Evolutionary conservation across 2,113 vertebrate genomes (phyloP).

Genomic region (Dipodomys merriami): DNA sequence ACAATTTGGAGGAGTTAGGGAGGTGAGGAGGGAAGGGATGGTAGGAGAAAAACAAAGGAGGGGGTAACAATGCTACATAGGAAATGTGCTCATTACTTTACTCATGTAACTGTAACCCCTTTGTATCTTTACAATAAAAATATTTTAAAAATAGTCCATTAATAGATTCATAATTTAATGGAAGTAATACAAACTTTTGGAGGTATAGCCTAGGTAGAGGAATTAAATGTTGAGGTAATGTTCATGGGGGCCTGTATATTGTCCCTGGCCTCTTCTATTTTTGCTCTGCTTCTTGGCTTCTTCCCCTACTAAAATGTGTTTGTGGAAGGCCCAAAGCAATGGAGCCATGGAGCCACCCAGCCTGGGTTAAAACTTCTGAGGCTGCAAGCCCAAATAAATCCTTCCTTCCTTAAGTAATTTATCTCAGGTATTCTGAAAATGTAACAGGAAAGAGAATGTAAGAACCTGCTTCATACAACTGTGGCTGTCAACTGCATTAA

Average conservation of each 20-base stretch:
- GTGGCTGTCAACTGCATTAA: background rate
- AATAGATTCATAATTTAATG: background rate
- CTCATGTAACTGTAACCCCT: too few relatives aligned
- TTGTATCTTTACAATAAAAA: too few relatives aligned
- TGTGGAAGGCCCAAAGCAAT: background rate
- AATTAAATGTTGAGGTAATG: background rate
- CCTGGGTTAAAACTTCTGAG: background rate
- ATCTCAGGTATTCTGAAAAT: background rate
- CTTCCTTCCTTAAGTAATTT: too few relatives aligned
- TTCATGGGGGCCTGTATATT: background rate
- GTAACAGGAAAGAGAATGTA: background rate
- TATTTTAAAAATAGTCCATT: background rate
- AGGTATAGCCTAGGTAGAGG: background rate
- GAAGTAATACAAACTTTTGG: background rate
- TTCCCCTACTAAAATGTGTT: background rate
- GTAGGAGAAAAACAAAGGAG: too few relatives aligned
- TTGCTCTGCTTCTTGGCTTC: background rate
- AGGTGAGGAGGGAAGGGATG: too few relatives aligned
- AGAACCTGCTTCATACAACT: background rate
- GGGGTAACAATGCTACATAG: too few relatives aligned
- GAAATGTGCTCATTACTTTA: too few relatives aligned
- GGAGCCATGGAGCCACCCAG: too few relatives aligned
- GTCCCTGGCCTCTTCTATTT: background rate
- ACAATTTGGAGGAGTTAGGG: too few relatives aligned
- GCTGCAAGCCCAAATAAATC: background rate